Evolutionary conservation across 2,113 vertebrate species (phyloP).

Genomic region (Aegypius monachus): DNA sequence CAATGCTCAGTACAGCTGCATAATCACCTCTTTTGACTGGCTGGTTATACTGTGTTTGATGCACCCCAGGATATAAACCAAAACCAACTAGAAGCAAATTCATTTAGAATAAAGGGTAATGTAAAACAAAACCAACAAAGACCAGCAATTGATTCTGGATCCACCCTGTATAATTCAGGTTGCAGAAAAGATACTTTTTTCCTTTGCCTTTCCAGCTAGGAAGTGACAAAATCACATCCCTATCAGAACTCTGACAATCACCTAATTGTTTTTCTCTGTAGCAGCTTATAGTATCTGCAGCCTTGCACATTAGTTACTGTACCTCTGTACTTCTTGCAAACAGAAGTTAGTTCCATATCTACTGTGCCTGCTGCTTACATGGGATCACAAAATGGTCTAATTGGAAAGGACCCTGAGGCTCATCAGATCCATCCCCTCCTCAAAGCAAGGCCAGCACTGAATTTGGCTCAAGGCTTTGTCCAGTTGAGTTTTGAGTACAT

Average conservation of each 20-base stretch:
- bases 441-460: not conserved
- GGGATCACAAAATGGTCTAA: not conserved
- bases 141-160: not conserved
- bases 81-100: not conserved
- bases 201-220: not conserved
- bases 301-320: not conserved
- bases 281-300: not conserved
- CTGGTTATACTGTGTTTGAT: not conserved
- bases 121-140: not conserved
- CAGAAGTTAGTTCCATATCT: not conserved
- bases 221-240: not conserved
- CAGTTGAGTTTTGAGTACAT: not conserved
- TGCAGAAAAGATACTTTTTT: not conserved
- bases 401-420: not conserved
- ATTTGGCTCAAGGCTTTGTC: not conserved
- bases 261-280: not conserved
- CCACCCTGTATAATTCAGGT: not conserved
- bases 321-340: not conserved
- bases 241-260: not conserved
- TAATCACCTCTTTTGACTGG: not conserved
- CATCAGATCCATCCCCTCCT: not conserved
- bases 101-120: not conserved
- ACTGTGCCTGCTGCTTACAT: not conserved
- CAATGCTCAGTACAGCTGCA: not conserved
- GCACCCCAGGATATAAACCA: not conserved